A percentile compares a stretch with the other conserved stretches of the same genome.
These are phyloP conservation scores for Hyposoter dolosus DNA, from an alignment of 2,888 invertebrate species.

Conservation along the genomic window DNA sequence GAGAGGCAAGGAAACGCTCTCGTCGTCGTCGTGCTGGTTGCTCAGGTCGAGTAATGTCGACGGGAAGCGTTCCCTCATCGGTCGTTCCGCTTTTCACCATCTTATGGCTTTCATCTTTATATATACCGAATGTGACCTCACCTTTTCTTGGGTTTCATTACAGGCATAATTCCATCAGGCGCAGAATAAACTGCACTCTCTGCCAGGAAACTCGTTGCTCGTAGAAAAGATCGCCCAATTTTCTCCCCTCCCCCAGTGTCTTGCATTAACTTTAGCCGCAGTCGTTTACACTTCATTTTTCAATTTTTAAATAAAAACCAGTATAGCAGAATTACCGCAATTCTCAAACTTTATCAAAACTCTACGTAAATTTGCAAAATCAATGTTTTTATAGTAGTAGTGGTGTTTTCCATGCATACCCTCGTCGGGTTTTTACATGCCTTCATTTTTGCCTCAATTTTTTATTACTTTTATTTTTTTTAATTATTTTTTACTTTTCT, in stretches of 20 bases:
- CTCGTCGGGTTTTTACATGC: no score
- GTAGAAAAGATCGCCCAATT: not conserved
- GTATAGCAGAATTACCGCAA: not conserved
- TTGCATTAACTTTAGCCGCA: not conserved
- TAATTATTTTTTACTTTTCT: no score
- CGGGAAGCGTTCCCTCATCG: constrained; percentile 50
- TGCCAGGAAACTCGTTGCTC: not conserved
- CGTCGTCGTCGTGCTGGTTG: constrained; percentile 15
- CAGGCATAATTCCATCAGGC: not conserved
- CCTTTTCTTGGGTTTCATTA: not conserved
- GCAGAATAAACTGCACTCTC: not conserved
- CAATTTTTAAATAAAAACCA: not conserved
- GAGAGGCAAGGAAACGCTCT: constrained; percentile 32
- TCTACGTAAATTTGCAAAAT: not conserved
- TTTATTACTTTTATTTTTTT: no score
- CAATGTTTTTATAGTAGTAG: not conserved
- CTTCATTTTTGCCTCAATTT: no score
- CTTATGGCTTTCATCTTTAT: constrained; percentile 23
- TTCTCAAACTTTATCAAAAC: not conserved
- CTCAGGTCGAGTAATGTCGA: constrained; percentile 24
- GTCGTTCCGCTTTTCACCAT: constrained; percentile 25
- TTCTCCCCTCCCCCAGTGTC: not conserved
- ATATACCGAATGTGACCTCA: not conserved
- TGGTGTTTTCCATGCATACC: no score
- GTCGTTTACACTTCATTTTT: not conserved